phyloP scores from a whole-genome alignment of 1,140 invertebrate species.

The Dendrolimus punctatus region DNA sequence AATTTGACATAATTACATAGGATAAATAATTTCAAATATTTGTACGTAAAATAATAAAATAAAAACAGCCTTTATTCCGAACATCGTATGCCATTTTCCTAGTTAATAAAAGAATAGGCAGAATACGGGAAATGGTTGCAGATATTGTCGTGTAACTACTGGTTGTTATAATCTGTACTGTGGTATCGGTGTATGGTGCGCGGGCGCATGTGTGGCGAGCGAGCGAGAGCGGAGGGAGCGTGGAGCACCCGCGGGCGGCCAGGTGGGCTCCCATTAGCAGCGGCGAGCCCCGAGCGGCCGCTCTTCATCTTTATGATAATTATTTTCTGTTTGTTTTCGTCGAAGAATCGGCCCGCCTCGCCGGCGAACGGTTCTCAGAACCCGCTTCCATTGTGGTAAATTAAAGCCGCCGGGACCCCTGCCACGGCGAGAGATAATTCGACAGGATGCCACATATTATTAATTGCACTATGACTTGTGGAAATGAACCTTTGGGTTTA shows the following conservation, averaged over 20 bases:
- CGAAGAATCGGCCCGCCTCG: constrained; percentile 66
- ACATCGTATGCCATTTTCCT: no score
- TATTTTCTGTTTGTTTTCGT: constrained; percentile 72
- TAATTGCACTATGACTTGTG: constrained; percentile 72
- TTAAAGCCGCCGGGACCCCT: constrained; percentile 70
- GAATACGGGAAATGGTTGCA: no score
- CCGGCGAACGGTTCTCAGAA: constrained; percentile 65
- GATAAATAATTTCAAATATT: no score
- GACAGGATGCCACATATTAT: constrained; percentile 72
- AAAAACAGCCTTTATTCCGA: no score
- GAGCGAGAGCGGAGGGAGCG: constrained; percentile 12
- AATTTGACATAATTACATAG: no score
- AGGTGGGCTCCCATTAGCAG: constrained; percentile 67
- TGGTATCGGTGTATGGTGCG: background rate
- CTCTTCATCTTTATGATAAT: constrained; percentile 72
- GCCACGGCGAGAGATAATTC: constrained; percentile 70
- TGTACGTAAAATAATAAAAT: no score
- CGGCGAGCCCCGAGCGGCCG: constrained; percentile 59
- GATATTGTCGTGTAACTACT: no score
- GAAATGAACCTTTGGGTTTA: constrained; percentile 65
- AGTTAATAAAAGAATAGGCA: no score
- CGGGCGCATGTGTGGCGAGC: constrained; percentile 14
- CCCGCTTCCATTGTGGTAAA: constrained; percentile 69
- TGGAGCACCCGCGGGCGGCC: constrained; percentile 31
- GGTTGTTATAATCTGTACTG: no score